Conservation (phyloP, 2,888 invertebrate species). For the Psylliodes chrysocephalus region DNA sequence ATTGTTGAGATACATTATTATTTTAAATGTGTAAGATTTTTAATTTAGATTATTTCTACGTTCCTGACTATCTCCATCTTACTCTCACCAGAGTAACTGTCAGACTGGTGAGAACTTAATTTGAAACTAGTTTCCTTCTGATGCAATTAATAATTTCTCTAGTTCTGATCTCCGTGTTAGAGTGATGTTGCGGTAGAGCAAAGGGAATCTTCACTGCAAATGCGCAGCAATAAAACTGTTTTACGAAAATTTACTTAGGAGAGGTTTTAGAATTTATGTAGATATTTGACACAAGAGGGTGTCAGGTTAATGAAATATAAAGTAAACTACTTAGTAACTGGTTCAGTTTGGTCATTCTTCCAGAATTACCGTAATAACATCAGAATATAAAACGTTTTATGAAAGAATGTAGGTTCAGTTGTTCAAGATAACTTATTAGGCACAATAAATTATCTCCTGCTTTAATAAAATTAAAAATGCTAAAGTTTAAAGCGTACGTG, state of each 20-base stretch:
- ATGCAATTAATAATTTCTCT: conserved; percentile 28
- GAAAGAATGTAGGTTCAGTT: no score
- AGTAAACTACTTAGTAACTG: background rate
- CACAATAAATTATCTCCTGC: no score
- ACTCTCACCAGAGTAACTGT: conserved; percentile 8
- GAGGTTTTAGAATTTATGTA: no score
- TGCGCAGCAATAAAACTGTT: background rate
- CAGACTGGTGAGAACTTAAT: conserved; percentile 24
- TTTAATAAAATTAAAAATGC: no score
- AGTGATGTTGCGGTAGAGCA: background rate
- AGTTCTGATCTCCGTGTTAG: conserved; percentile 10
- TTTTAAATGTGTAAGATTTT: no score
- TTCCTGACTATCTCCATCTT: background rate
- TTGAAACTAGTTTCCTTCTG: conserved; percentile 27
- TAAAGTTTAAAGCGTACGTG: no score
- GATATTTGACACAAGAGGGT: no score
- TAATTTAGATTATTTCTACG: background rate
- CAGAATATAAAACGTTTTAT: no score
- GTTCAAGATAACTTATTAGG: no score
- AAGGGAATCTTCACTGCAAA: background rate
- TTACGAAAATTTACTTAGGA: background rate
- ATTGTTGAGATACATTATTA: no score
- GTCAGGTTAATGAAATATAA: background rate
- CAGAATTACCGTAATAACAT: no score
- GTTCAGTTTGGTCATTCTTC: background rate